These are phyloP conservation scores for Atlantisia rogersi DNA, from an alignment of 2,113 vertebrate species.

Conservation along the genomic window DNA sequence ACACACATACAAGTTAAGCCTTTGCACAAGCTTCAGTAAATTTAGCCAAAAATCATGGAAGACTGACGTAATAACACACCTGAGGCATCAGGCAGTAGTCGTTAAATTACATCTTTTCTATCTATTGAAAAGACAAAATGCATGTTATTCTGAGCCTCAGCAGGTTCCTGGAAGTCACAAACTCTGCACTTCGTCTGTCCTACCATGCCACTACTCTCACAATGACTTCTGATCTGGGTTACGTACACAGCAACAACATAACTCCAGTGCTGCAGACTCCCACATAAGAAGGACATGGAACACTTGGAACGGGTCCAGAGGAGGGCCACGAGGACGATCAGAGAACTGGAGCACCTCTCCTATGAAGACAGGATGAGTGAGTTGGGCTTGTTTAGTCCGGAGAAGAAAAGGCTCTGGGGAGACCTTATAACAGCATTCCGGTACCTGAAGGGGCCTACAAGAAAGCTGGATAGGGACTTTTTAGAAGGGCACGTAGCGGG, in stretches of 20 bases:
- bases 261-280: no score
- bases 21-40: not conserved
- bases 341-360: no score
- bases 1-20: not conserved
- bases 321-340: no score
- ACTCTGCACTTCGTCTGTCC: not conserved
- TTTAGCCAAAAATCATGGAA: not conserved
- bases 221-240: not conserved
- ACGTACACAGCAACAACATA: not conserved
- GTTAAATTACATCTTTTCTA: not conserved
- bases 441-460: no score
- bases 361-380: no score
- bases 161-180: not conserved
- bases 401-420: no score
- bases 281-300: no score
- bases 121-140: not conserved
- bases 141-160: not conserved
- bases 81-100: not conserved
- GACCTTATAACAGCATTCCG: no score
- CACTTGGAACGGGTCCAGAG: no score
- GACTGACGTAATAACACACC: not conserved
- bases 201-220: not conserved
- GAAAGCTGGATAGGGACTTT: no score
- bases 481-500: no score
- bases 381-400: no score